These are phyloP conservation scores for Microcebus ravelobensis DNA, from an alignment of 2,113 vertebrate genomes.

Conservation along the genomic window DNA sequence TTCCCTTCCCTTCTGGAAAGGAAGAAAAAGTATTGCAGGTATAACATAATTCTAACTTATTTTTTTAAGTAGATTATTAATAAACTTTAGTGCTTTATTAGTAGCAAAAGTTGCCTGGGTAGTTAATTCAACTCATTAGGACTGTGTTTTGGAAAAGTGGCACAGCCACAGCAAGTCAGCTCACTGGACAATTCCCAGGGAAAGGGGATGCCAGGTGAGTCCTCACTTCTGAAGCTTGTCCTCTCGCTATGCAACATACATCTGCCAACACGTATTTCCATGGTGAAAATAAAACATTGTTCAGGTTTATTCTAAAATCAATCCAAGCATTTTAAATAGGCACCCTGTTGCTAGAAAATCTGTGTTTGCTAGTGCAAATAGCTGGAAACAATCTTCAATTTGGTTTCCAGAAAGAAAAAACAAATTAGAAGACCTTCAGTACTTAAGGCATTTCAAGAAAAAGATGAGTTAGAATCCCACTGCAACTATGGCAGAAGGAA, in stretches of 20 bases:
- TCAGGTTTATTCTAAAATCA: background rate
- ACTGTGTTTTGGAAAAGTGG: background rate
- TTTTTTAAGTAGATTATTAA: background rate
- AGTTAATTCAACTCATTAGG: background rate
- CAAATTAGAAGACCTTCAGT: background rate
- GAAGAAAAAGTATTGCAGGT: background rate
- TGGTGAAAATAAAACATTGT: background rate
- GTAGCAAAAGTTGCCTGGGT: background rate
- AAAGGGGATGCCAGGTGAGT: background rate
- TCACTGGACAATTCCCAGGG: background rate
- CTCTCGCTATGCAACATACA: background rate
- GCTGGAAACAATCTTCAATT: background rate
- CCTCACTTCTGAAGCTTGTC: background rate
- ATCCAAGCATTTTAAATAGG: background rate
- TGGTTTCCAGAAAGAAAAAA: conserved; percentile 40
- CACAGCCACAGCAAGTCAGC: background rate
- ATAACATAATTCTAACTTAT: background rate
- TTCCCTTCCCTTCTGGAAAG: background rate
- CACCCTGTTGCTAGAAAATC: background rate
- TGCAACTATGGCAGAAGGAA: background rate
- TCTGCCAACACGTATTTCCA: conserved; percentile 39
- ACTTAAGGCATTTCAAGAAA: background rate
- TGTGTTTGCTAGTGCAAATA: background rate
- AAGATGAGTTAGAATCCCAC: background rate
- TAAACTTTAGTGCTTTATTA: background rate